Base-by-base conservation (phyloP, 64 coral and sea anemone genomes). In the Exaiptasia diaphana region DNA sequence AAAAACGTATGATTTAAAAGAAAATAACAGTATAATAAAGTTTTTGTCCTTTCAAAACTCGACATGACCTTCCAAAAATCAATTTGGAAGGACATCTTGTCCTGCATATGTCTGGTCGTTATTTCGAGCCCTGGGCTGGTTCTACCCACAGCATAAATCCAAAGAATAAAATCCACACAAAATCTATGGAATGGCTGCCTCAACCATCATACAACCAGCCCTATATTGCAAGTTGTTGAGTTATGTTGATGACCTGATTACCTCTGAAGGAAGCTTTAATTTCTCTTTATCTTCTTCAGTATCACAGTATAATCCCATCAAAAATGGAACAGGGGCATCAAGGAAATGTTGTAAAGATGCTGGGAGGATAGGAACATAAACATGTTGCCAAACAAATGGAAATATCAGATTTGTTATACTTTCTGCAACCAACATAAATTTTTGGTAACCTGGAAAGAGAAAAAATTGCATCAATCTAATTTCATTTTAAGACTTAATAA, bases 351-450 rank as follows among this genome's bases (percentile, higher is more conserved):
- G 69, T 3, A 99, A 71, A 15, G 95, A 83, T 43, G 95, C 85
- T 9, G 95, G 95, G 6, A 99, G 75, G 62, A 99, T 99, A 14
- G 95, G 95, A 12, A 99, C 95, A 72, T 99, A 99, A 1, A 99
- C 95, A 71, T 99, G 95, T 93, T 99, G 95, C 95, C 95, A 99
- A 29, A 80, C 39, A 38, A 92, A 99, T 5, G 95, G 95, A 53
- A 99, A 99, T 28, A 99, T 78, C 17, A 99, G 12, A 39, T 46
- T 78, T 17, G 90, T 76, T 15, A 99, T 58, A 30, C 78, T 86
- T 44, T 99, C 95, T 6, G 95, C 95, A 35, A 99, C 95, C 59
- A 99, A 61, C 95, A 99, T 99, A 50, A 99, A 92, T 36, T 82
- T 91, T 74, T 99, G 85, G 57, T 75, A 89, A 89, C 76, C 95